These are phyloP conservation scores for Gastrophysa polygoni DNA, from an alignment of 2,888 invertebrate genomes.

Conservation along the genomic window DNA sequence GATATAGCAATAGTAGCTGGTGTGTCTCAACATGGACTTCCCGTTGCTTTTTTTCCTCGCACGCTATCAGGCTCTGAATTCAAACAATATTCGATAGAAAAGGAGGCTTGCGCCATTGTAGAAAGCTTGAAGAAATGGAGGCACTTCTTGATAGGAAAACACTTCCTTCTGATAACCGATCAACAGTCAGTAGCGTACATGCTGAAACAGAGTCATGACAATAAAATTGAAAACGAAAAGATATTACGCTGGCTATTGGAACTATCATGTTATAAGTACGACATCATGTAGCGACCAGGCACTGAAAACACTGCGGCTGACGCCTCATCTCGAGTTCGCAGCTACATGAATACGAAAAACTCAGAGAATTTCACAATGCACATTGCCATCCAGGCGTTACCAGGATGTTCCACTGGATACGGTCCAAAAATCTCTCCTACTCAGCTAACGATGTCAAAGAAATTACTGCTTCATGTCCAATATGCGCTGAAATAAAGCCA, in stretches of 20 bases:
- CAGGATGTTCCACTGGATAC: constrained; percentile 1
- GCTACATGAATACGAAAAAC: background rate
- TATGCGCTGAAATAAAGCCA: constrained; percentile 9
- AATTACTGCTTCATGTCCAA: constrained; percentile 22
- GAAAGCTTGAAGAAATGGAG: too few species aligned
- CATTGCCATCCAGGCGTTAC: constrained; percentile 2
- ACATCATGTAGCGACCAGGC: background rate
- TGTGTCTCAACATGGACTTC: too few species aligned
- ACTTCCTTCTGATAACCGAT: background rate
- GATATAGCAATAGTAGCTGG: too few species aligned
- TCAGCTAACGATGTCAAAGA: constrained; percentile 25
- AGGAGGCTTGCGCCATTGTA: too few species aligned
- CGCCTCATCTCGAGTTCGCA: background rate
- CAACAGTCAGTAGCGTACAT: background rate
- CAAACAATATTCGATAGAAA: too few species aligned
- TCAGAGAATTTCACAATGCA: too few species aligned
- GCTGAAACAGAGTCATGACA: background rate
- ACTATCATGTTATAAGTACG: background rate
- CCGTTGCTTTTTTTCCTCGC: too few species aligned
- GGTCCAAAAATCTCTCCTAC: background rate
- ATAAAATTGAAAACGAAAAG: constrained; percentile 7
- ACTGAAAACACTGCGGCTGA: background rate
- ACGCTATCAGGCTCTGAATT: too few species aligned
- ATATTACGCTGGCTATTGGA: background rate
- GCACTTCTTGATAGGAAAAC: background rate